These are phyloP conservation scores for Electrophaes corylata DNA, from an alignment of 2,888 invertebrate species.

Conservation along the genomic window DNA sequence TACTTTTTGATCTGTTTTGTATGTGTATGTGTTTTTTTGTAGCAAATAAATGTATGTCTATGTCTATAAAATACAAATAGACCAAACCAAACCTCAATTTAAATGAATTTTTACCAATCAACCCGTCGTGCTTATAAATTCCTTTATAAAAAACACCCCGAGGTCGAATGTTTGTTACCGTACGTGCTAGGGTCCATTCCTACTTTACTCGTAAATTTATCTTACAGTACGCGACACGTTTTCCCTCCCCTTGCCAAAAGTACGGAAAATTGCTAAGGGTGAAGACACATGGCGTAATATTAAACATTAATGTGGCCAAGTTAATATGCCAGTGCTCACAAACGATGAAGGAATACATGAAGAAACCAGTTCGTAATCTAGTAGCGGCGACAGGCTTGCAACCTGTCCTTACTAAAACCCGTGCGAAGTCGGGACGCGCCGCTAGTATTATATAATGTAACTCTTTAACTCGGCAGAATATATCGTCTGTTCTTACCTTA, in stretches of 20 bases:
- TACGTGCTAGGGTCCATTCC: conserved; percentile 39
- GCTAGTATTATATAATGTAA: no score
- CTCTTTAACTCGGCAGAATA: no score
- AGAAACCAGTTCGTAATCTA: no score
- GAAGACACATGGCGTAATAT: conserved; percentile 22
- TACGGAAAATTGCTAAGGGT: conserved; percentile 21
- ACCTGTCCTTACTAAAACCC: no score
- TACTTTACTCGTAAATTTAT: conserved; percentile 38
- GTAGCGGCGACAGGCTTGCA: no score
- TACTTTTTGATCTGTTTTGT: no score
- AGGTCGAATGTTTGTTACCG: conserved; percentile 28
- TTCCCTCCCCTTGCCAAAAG: conserved; percentile 17
- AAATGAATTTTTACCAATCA: conserved; percentile 8
- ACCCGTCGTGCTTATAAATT: conserved; percentile 8
- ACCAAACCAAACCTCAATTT: neutral
- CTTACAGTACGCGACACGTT: conserved; percentile 34
- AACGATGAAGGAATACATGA: no score
- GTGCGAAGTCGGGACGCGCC: no score
- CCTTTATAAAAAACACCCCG: conserved; percentile 3
- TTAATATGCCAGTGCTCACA: no score
- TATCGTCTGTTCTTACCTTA: neutral
- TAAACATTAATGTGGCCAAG: neutral
- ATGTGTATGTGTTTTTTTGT: no score
- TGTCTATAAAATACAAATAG: no score
- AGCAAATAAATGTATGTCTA: no score